Percentiles rank a stretch among this genome's conserved stretches.
Conservation (phyloP, 1,140 invertebrate species). For the Rhynchophorus ferrugineus region DNA sequence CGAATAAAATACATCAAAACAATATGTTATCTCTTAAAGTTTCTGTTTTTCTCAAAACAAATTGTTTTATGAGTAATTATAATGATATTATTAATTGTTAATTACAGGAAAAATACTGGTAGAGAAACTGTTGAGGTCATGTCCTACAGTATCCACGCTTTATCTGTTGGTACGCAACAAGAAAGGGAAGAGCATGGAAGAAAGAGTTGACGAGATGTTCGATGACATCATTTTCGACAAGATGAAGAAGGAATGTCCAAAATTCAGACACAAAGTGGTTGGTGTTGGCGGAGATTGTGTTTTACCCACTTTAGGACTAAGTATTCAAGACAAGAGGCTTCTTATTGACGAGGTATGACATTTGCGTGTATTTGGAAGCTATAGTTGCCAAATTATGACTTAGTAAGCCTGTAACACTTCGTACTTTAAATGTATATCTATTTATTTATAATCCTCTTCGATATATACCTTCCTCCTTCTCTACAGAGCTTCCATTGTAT, state of each 20-base stretch:
- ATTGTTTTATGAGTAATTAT: background rate
- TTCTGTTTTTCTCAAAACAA: no score
- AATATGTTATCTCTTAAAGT: no score
- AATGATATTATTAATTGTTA: background rate
- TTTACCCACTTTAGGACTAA: conserved; percentile 54
- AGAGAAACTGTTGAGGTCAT: conserved; percentile 74
- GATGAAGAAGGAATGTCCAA: conserved; percentile 40
- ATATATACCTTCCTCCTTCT: no score
- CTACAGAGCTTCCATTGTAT: no score
- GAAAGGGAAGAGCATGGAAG: conserved; percentile 60
- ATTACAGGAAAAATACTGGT: conserved; percentile 62
- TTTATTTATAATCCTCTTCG: no score
- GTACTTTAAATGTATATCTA: no score
- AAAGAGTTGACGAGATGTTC: conserved; percentile 55
- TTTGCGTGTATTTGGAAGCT: no score
- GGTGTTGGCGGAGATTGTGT: conserved; percentile 58
- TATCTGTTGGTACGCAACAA: conserved; percentile 73
- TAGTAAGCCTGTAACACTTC: no score
- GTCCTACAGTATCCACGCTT: conserved; percentile 62
- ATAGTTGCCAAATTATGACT: no score
- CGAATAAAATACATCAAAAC: no score
- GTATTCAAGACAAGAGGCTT: conserved; percentile 48
- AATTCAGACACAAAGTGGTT: conserved; percentile 59
- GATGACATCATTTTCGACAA: conserved; percentile 46
- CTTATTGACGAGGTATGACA: conserved; percentile 53